Conservation (phyloP, 2,888 invertebrate species). For the Punctoribates punctum region DNA sequence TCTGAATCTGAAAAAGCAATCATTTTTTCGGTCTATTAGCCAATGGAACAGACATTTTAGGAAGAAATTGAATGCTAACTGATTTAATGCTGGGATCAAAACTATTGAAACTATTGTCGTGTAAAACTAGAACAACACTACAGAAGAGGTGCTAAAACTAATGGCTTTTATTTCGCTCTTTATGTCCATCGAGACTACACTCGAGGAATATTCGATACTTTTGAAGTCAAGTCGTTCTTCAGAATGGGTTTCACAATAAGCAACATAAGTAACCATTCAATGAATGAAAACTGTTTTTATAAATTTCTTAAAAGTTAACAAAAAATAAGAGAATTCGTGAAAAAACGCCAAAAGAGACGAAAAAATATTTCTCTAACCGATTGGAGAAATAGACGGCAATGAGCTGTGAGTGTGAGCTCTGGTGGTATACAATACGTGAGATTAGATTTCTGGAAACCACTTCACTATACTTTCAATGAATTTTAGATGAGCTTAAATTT, state of each 20-base stretch:
- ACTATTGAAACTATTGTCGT: constrained; percentile 16
- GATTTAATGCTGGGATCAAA: constrained; percentile 31
- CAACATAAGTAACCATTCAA: constrained; percentile 8
- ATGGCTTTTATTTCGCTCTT: constrained; percentile 22
- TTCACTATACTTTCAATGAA: constrained; percentile 36
- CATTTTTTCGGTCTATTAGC: constrained; percentile 33
- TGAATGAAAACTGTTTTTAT: constrained; percentile 1
- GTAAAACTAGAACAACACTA: constrained; percentile 8
- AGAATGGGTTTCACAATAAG: not conserved
- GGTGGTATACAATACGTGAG: constrained; percentile 23
- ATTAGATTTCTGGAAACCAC: constrained; percentile 35
- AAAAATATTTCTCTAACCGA: not conserved
- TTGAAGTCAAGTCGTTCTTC: not conserved
- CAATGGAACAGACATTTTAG: constrained; percentile 28
- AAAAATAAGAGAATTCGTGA: not conserved
- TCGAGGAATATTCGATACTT: not conserved
- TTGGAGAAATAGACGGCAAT: not conserved
- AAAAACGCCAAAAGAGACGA: not conserved
- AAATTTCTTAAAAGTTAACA: not conserved
- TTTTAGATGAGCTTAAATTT: constrained; percentile 33
- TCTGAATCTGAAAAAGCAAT: constrained; percentile 35
- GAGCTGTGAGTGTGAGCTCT: not conserved
- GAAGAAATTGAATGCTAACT: constrained; percentile 19
- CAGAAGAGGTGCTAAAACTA: constrained; percentile 36
- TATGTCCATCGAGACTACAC: constrained; percentile 15